Evolutionary conservation across 2,888 invertebrate species (phyloP).

Genomic region (Emmelina monodactyla): DNA sequence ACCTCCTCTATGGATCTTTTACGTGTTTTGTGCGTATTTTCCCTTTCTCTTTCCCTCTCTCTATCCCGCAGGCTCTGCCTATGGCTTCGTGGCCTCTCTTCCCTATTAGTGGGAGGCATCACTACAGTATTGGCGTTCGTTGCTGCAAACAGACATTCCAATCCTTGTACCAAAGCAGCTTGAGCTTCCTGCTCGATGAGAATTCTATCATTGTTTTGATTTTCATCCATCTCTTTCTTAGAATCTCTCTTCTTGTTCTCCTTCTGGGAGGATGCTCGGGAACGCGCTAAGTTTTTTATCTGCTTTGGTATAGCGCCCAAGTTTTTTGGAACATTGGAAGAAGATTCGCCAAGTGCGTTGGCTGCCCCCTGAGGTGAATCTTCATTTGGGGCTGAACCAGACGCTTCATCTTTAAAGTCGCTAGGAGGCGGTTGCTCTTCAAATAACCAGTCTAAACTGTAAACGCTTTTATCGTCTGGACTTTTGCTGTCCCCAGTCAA

Average conservation of each 20-base stretch:
- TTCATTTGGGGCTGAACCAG: conserved; percentile 26
- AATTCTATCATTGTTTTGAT: conserved; percentile 46
- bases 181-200: conserved; percentile 59
- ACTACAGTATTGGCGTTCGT: conserved; percentile 58
- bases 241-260: conserved; percentile 62
- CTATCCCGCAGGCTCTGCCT: conserved; percentile 44
- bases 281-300: conserved; percentile 61
- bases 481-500: conserved; percentile 43
- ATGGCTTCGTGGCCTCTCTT: conserved; percentile 40
- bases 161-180: conserved; percentile 65
- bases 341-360: conserved; percentile 48
- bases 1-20: conserved; percentile 66
- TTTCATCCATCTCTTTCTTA: conserved; percentile 51
- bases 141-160: conserved; percentile 57
- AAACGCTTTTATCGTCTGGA: conserved; percentile 50
- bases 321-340: conserved; percentile 65
- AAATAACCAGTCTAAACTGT: conserved; percentile 58
- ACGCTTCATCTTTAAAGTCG: conserved; percentile 26
- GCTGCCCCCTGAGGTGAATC: conserved; percentile 38
- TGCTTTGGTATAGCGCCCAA: conserved; percentile 78
- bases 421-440: conserved; percentile 34
- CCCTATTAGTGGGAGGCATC: conserved; percentile 50
- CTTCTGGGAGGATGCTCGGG: conserved; percentile 65
- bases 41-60: conserved; percentile 55
- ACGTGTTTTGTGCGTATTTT: conserved; percentile 46